Conservation (phyloP, 2,113 vertebrate species). For the Corythaixoides concolor region DNA sequence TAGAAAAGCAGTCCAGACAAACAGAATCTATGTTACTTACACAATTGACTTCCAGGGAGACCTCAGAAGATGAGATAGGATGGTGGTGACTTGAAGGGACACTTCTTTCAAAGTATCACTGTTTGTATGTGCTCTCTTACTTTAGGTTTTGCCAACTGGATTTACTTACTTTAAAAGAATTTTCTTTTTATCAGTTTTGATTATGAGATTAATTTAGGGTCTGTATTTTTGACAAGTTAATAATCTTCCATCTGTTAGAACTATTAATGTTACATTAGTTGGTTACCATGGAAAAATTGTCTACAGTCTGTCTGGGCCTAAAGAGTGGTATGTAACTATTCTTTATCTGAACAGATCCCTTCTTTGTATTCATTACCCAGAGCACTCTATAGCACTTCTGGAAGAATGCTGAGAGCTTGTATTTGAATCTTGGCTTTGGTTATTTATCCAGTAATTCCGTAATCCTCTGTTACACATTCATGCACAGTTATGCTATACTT, state of each 20-base stretch:
- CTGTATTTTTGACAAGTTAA: background rate
- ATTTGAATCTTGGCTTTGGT: background rate
- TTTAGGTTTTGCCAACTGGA: background rate
- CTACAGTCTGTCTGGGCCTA: background rate
- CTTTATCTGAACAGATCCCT: background rate
- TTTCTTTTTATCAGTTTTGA: background rate
- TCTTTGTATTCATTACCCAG: background rate
- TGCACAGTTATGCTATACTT: background rate
- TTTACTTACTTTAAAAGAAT: background rate
- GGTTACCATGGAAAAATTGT: conserved; percentile 31
- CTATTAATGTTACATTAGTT: background rate
- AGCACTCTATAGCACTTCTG: background rate
- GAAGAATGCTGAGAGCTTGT: background rate
- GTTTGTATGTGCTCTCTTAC: background rate
- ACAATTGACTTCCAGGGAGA: background rate
- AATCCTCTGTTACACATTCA: background rate
- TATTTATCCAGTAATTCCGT: background rate
- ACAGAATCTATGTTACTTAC: background rate
- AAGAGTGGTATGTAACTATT: background rate
- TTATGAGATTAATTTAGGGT: background rate
- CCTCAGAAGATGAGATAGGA: background rate
- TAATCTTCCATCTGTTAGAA: conserved; percentile 27
- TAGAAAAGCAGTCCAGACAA: background rate
- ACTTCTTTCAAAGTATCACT: background rate
- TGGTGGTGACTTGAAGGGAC: background rate